Base-by-base conservation (phyloP, 2,797 vertebrate species). In the Iguana delicatissima region DNA sequence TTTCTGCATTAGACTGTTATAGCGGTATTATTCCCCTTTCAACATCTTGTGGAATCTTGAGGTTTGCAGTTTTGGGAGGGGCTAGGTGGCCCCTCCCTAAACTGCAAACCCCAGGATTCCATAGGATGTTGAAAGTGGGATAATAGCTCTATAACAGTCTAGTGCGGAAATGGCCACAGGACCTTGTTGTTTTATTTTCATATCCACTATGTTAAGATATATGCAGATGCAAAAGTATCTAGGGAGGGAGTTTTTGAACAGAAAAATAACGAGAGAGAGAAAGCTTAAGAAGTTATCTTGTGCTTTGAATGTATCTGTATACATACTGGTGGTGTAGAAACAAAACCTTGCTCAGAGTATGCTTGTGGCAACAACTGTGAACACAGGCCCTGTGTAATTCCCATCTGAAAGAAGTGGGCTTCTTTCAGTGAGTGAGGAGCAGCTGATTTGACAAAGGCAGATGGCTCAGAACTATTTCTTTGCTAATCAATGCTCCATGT, bases 391-490 rank as follows among this genome's bases (percentile, higher is more conserved):
- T 7, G 0, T 1, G 0, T 1, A 0, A 35, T 8, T 8, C 20
- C 1, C 77, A 6, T 84, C 88, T 86, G 59, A 87, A 80, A 72
- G 57, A 89, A 35, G 8, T 42, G 69, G 80, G 6, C 83, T 83
- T 91, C 26, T 0, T 0, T 77, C 73, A 76, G 3, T 12, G 4
- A 14, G 24, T 22, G 32, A 67, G 69, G 67, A 64, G 29, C 16
- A 89, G 72, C 32, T 74, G 74, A 88, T 85, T 57, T 42, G 32
- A 73, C 76, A 72, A 82, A 4, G 0, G 38, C 83, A 69, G 57
- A 1, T 50, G 57, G 76, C 2, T 42, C 59, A 90, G 9, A 0
- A 9, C 13, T 42, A 74, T 46, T 89, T 24, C 64, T 42, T 0
- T 59, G 0, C 0, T 0, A 72, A 74, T 90, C 88, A 80, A 55